These are phyloP conservation scores for Yasuhikotakia modesta DNA, from an alignment of 2,797 vertebrate genomes.

Conservation along the genomic window DNA sequence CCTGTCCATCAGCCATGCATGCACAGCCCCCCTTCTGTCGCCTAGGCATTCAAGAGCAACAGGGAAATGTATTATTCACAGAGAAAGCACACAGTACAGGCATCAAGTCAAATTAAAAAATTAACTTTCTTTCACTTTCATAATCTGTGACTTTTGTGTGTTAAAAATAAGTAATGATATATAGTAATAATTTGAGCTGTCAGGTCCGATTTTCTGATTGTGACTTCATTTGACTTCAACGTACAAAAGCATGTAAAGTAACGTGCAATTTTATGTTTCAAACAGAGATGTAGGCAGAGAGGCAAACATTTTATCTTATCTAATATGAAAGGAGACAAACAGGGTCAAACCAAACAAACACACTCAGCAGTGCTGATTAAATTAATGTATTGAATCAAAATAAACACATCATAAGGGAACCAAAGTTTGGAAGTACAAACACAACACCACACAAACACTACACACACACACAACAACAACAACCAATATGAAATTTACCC, in stretches of 20 bases:
- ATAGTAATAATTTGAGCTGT: no score
- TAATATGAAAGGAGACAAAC: constrained; percentile 3
- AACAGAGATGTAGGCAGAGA: no score
- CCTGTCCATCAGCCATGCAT: constrained; percentile 59
- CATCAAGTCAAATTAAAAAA: neutral
- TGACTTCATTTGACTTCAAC: no score
- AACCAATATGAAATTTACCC: constrained; percentile 18
- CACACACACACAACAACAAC: neutral
- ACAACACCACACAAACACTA: neutral
- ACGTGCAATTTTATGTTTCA: no score
- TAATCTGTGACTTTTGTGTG: no score
- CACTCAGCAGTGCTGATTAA: neutral
- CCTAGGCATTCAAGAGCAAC: constrained; percentile 43
- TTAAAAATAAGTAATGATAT: no score
- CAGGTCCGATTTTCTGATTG: no score
- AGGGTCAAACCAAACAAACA: neutral
- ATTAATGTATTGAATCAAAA: constrained; percentile 11
- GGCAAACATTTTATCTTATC: no score
- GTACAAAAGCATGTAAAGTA: no score
- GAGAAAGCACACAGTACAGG: neutral
- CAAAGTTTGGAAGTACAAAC: neutral
- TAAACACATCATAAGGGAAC: neutral
- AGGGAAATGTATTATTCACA: constrained; percentile 2
- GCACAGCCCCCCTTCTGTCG: constrained; percentile 12
- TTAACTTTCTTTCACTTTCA: neutral